These are phyloP conservation scores for Drosophila robusta DNA, from an alignment of 2,888 invertebrate genomes.

Conservation along the genomic window DNA sequence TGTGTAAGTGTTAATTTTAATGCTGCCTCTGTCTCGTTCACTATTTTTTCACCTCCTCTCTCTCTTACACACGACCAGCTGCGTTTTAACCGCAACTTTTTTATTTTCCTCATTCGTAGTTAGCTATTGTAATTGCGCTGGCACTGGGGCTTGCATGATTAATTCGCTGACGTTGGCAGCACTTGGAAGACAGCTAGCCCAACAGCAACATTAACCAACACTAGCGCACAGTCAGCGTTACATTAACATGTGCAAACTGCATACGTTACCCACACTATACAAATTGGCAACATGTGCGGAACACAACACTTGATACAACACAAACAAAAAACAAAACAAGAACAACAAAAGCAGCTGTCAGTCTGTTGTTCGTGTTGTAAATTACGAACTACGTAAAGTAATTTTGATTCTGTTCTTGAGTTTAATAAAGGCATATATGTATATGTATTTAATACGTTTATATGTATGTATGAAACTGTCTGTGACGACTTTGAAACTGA, in stretches of 20 bases:
- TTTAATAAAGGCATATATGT: conserved; percentile 20
- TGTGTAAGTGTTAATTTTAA: conserved; percentile 20
- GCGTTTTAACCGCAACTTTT: conserved; percentile 66
- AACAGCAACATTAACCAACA: conserved; percentile 26
- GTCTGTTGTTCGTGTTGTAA: conserved; percentile 67
- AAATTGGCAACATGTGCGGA: conserved; percentile 52
- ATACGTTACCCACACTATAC: conserved; percentile 37
- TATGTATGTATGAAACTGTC: conserved; percentile 20
- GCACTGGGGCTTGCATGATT: conserved; percentile 63
- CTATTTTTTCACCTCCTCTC: background rate
- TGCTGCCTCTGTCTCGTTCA: conserved; percentile 14
- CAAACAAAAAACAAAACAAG: conserved; percentile 15
- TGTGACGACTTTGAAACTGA: conserved; percentile 47
- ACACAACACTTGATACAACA: conserved; percentile 29
- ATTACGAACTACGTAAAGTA: conserved; percentile 54
- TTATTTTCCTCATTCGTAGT: conserved; percentile 52
- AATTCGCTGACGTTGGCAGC: conserved; percentile 74
- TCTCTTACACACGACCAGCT: conserved; percentile 42
- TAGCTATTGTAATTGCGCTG: conserved; percentile 31
- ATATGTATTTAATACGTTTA: background rate
- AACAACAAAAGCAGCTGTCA: conserved; percentile 36
- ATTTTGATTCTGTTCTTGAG: conserved; percentile 58
- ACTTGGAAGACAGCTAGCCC: conserved; percentile 47
- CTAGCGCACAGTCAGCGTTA: conserved; percentile 31
- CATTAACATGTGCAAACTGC: conserved; percentile 37